These are phyloP conservation scores for Patella depressa DNA, from an alignment of 2,888 invertebrate species.

Conservation along the genomic window DNA sequence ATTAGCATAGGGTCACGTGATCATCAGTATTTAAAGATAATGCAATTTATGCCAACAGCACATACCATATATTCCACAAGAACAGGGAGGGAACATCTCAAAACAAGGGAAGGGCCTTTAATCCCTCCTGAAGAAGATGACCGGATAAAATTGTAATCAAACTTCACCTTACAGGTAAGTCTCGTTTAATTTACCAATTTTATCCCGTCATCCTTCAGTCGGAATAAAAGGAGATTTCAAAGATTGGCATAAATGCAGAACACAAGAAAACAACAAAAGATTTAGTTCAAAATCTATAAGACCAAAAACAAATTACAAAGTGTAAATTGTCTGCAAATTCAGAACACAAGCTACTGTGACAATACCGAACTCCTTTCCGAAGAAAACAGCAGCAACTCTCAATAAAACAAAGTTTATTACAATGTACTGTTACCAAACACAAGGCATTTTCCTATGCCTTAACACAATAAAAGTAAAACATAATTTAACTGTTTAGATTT, in stretches of 20 bases:
- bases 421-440: too few relatives aligned
- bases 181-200: neutral
- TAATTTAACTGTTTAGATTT: neutral
- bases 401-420: too few relatives aligned
- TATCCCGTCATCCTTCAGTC: conserved; percentile 2
- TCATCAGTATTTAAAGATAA: neutral
- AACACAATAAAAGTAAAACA: too few relatives aligned
- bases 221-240: neutral
- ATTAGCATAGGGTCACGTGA: neutral
- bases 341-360: too few relatives aligned
- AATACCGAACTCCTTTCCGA: too few relatives aligned
- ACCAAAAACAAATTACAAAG: too few relatives aligned
- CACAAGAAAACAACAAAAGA: neutral
- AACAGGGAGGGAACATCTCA: neutral
- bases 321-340: too few relatives aligned
- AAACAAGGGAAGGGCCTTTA: neutral
- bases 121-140: conserved; percentile 4
- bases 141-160: conserved; percentile 6
- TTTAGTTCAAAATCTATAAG: neutral
- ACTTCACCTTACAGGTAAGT: neutral
- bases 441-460: too few relatives aligned
- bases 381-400: too few relatives aligned
- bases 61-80: neutral
- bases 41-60: neutral
- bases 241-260: neutral